Evolutionary conservation across 2,113 vertebrate species (phyloP).

Genomic region (Gasterosteus nipponicus): DNA sequence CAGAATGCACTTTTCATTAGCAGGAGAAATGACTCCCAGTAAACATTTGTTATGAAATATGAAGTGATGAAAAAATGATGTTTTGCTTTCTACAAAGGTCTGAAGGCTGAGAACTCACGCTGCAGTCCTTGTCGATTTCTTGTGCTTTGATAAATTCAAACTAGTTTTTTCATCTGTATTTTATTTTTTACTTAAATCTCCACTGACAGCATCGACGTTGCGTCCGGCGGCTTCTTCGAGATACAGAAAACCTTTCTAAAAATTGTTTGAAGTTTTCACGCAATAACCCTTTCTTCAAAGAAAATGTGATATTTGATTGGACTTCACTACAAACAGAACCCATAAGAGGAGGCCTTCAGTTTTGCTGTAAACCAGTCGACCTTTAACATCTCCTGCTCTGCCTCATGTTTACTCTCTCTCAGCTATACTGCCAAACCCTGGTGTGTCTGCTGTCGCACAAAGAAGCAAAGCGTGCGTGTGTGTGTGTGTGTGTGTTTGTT

Average conservation of each 20-base stretch:
- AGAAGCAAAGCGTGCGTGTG: conserved; percentile 1
- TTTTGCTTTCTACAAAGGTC: not conserved
- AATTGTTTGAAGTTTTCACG: too few relatives aligned
- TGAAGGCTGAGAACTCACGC: not conserved
- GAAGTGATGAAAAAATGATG: not conserved
- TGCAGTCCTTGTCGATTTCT: not conserved
- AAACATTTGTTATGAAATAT: not conserved
- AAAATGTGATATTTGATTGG: not conserved
- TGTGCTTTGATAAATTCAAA: not conserved
- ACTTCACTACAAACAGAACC: not conserved
- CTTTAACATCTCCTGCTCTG: not conserved
- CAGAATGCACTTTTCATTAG: not conserved
- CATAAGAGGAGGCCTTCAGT: not conserved
- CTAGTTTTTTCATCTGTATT: not conserved
- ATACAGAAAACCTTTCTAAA: too few relatives aligned
- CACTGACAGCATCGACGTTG: not conserved
- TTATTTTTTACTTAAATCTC: not conserved
- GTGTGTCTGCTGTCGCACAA: conserved; percentile 28
- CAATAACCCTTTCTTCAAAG: not conserved
- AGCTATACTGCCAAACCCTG: not conserved
- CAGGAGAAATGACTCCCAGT: not conserved
- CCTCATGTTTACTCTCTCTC: not conserved
- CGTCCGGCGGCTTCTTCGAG: too few relatives aligned
- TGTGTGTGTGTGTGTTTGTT: conserved; percentile 4
- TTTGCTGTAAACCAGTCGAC: not conserved